These are phyloP conservation scores for Plestiodon gilberti DNA, from an alignment of 2,113 vertebrate species.

Conservation along the genomic window DNA sequence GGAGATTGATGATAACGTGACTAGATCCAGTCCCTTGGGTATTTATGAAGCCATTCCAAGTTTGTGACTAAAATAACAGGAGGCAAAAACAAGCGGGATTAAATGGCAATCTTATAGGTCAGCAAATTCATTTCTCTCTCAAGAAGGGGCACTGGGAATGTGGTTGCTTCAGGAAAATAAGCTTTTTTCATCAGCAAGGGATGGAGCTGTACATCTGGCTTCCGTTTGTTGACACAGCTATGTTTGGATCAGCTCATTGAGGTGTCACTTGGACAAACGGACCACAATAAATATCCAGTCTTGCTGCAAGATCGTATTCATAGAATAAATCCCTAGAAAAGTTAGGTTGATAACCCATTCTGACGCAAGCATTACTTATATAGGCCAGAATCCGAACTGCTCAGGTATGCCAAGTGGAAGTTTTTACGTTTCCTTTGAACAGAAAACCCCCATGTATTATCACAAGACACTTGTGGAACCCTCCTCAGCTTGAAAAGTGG, in stretches of 20 bases:
- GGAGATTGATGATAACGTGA: background rate
- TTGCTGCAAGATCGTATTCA: too few relatives aligned
- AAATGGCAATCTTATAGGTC: conserved; percentile 7
- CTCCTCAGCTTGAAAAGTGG: background rate
- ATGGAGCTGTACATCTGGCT: background rate
- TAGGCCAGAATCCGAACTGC: background rate
- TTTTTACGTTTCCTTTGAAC: background rate
- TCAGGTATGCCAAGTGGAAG: background rate
- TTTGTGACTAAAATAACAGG: conserved; percentile 13
- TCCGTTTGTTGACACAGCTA: background rate
- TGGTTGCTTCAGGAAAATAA: background rate
- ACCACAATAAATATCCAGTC: background rate
- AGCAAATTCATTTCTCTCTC: background rate
- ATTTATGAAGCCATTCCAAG: conserved; percentile 1
- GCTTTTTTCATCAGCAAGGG: background rate
- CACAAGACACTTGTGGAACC: background rate
- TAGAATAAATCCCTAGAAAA: background rate
- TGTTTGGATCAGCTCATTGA: background rate
- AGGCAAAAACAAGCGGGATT: conserved; percentile 23
- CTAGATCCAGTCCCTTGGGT: background rate
- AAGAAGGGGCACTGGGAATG: fast-evolving
- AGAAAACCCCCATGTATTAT: background rate
- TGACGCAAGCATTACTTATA: too few relatives aligned
- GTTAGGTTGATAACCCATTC: too few relatives aligned
- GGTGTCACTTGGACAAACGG: background rate